Evolutionary conservation across 2,888 invertebrate genomes (phyloP).

Genomic region (Branchellion lobata): DNA sequence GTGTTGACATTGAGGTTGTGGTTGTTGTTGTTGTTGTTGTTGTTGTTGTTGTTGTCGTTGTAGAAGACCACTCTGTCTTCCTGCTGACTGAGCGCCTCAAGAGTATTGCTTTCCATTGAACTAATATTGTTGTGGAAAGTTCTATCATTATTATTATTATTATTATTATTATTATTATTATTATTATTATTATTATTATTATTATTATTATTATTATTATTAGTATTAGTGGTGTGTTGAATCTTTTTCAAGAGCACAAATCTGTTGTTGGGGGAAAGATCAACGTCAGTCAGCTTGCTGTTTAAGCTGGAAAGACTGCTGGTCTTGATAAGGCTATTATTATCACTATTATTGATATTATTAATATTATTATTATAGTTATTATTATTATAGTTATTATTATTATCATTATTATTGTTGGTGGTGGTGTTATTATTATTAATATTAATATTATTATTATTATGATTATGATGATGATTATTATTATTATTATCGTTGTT

Average conservation of each 20-base stretch:
- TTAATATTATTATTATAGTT: neutral
- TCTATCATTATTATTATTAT: neutral
- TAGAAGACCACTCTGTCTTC: no score
- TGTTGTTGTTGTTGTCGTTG: no score
- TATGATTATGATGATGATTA: neutral
- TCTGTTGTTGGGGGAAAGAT: neutral
- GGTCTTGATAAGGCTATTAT: neutral
- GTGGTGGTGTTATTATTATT: neutral
- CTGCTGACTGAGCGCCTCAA: no score
- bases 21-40: no score
- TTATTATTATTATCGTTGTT: neutral
- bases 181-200: slow-evolving; percentile 6
- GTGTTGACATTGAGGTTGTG: neutral
- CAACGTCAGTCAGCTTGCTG: neutral
- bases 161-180: neutral
- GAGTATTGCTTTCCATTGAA: no score
- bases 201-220: slow-evolving; percentile 8
- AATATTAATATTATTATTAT: neutral
- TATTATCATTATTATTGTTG: neutral
- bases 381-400: neutral
- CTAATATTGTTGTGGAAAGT: no score
- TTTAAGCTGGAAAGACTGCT: neutral
- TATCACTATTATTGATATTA: neutral
- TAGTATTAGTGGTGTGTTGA: neutral
- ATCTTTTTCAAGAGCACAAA: no score